Evolutionary conservation across 2,113 vertebrate species (phyloP), one percentile per base, ranked within the genome.

Genomic region (Channa argus): DNA sequence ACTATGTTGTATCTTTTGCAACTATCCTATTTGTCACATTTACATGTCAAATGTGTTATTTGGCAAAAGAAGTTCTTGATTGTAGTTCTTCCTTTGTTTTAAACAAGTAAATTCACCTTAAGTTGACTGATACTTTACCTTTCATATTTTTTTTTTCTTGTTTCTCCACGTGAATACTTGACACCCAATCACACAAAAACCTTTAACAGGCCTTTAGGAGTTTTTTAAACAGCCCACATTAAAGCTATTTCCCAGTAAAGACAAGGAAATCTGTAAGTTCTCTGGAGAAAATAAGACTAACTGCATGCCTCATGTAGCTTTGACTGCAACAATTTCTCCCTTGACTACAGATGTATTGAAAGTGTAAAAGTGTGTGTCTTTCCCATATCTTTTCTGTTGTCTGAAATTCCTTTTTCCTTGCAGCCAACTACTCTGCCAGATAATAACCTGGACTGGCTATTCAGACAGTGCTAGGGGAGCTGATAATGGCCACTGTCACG

Each of bases 401-500:
- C 55, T 78, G 9, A 60, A 77, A 63, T 79, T 66, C 45, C 44
- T 55, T 61, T 79, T 76, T 73, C 74, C 38, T 71, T 75, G n/a
- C 74, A 84, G 63, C 41, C 72, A 79, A 46, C 73, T 63, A 61
- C 64, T 82, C 71, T 65, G 55, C 24, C 64, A 80, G 74, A 89
- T 90, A 90, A 90, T 89, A 85, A 82, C 72, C 71, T 81, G 68
- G 44, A 64, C 59, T 6, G 38, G 58, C 73, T 65, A 37, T 72
- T 86, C 73, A 71, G 73, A 71, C 60, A 63, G 70, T 49, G 63
- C 63, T 14, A 14, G 59, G 47, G 74, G 80, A 79, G 60, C 63
- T 72, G 83, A 84, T 86, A 88, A 90, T 91, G 83, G 86, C 65
- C 77, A 67, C 83, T 68, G 88, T 89, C 84, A 88, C 56, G 63